Evolutionary conservation across 2,113 vertebrate species (phyloP).

Genomic region (Cyprinodon tularosa): DNA sequence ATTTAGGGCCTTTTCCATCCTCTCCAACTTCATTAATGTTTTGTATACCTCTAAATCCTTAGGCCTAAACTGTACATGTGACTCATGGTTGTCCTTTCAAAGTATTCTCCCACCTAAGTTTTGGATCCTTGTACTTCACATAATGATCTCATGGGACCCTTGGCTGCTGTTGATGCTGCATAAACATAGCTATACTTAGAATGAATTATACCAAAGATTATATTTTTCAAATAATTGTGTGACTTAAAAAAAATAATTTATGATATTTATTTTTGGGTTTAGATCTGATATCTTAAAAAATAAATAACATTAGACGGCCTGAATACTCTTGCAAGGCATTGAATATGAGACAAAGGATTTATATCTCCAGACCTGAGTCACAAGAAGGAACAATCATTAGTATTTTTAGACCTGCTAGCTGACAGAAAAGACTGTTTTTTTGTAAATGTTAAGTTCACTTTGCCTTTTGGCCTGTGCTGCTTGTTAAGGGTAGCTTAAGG

Average conservation of each 20-base stretch:
- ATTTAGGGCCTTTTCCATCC: too few relatives aligned
- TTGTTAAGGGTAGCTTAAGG: slow-evolving; percentile 48
- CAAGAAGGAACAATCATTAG: slow-evolving; percentile 52
- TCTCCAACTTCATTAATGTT: too few relatives aligned
- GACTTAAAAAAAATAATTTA: not conserved
- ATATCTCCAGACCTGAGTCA: slow-evolving; percentile 39
- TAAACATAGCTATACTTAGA: too few relatives aligned
- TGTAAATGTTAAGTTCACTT: slow-evolving; percentile 48
- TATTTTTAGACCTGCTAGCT: slow-evolving; percentile 58
- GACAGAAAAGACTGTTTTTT: slow-evolving; percentile 40
- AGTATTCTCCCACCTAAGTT: not conserved
- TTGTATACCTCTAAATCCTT: too few relatives aligned
- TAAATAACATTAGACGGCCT: not conserved
- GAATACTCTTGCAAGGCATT: not conserved
- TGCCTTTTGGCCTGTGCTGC: slow-evolving; percentile 38
- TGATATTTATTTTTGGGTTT: not conserved
- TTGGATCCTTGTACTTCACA: too few relatives aligned
- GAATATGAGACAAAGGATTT: not conserved
- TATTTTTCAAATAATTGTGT: too few relatives aligned
- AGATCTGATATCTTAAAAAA: not conserved
- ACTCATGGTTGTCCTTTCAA: not conserved
- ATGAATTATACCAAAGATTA: too few relatives aligned
- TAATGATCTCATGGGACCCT: too few relatives aligned
- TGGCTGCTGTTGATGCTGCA: too few relatives aligned
- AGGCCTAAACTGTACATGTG: not conserved